A percentile compares a stretch with the other conserved stretches of the same genome.
phyloP scores from a whole-genome alignment of 2,888 invertebrate species.

The Unio pictorum region DNA sequence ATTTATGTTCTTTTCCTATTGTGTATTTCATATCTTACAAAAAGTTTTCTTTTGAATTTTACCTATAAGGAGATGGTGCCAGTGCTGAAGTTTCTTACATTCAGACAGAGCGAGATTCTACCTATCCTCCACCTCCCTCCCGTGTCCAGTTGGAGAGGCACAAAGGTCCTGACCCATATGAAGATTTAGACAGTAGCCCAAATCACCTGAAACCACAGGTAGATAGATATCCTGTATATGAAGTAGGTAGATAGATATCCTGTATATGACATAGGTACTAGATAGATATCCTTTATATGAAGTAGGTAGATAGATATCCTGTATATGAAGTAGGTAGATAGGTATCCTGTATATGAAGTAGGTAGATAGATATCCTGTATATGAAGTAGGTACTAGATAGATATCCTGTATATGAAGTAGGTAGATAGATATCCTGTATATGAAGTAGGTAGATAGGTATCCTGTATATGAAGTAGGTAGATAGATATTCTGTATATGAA shows the following conservation, averaged over 20 bases:
- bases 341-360: conserved; percentile 9
- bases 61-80: no score
- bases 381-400: background rate
- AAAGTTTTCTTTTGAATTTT: no score
- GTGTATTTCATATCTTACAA: no score
- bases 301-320: background rate
- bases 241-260: conserved; percentile 1
- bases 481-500: no score
- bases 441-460: background rate
- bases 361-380: background rate
- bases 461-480: conserved; percentile 10
- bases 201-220: conserved; percentile 17
- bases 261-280: background rate
- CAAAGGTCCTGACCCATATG: conserved; percentile 18
- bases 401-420: conserved; percentile 8
- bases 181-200: conserved; percentile 21
- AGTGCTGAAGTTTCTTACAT: conserved; percentile 3
- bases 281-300: conserved; percentile 8
- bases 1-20: no score
- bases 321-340: background rate
- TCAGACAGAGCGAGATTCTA: conserved; percentile 28
- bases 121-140: conserved; percentile 32
- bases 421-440: background rate
- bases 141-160: conserved; percentile 32
- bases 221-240: conserved; percentile 4